A percentile compares a stretch with the other conserved stretches of the same genome.
phyloP scores from a whole-genome alignment of 1,140 invertebrate species.

The Papilio machaon region DNA sequence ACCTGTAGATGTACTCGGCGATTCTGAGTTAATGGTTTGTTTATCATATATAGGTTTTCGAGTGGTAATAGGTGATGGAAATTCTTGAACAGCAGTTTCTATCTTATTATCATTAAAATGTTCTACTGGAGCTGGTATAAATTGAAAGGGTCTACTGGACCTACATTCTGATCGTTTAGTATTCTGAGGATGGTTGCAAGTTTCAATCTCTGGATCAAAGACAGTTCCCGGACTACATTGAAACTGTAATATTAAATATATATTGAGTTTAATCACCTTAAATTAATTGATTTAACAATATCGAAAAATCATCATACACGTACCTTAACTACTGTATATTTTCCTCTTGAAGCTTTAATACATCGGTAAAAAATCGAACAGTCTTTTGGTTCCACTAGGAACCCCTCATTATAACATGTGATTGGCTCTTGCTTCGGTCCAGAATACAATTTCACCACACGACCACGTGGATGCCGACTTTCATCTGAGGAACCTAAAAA shows the following conservation, averaged over 20 bases:
- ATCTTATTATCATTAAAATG: constrained; percentile 63
- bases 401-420: constrained; percentile 82
- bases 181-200: constrained; percentile 86
- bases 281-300: neutral
- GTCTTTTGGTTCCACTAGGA: constrained; percentile 84
- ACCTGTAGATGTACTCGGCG: neutral
- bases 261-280: neutral
- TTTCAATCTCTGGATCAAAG: constrained; percentile 85
- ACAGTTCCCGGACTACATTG: constrained; percentile 88
- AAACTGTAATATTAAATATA: constrained; percentile 81
- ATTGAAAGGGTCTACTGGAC: constrained; percentile 39
- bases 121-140: constrained; percentile 38
- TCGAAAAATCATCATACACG: constrained; percentile 26
- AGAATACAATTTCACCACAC: constrained; percentile 69
- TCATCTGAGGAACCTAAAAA: constrained; percentile 37
- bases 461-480: constrained; percentile 56
- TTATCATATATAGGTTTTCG: constrained; percentile 38
- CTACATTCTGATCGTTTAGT: constrained; percentile 83
- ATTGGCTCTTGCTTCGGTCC: constrained; percentile 63
- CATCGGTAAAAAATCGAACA: constrained; percentile 84
- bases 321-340: constrained; percentile 72
- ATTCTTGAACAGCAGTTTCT: constrained; percentile 51
- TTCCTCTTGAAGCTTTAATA: constrained; percentile 72
- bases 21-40: neutral
- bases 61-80: constrained; percentile 66